A percentile compares a stretch with the other conserved stretches of the same genome.
Evolutionary conservation across 2,888 invertebrate species (phyloP).

Genomic region (Minunthozetes semirufus): DNA sequence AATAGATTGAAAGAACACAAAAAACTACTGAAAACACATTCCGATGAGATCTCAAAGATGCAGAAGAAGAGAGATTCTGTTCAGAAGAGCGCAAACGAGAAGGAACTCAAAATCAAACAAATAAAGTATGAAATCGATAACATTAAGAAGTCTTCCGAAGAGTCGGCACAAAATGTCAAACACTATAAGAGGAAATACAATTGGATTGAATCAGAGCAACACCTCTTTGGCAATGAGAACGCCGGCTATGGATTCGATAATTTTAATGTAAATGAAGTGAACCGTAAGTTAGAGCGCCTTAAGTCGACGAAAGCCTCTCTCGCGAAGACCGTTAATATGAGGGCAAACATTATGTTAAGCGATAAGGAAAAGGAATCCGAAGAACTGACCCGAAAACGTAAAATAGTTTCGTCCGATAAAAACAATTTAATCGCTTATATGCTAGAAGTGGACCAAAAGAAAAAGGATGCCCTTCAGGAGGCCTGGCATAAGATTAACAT

Average conservation of each 20-base stretch:
- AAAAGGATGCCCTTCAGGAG: slow-evolving; percentile 67
- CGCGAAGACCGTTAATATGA: slow-evolving; percentile 65
- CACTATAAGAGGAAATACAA: slow-evolving; percentile 53
- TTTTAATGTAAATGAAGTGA: slow-evolving; percentile 52
- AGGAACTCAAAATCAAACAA: slow-evolving; percentile 49
- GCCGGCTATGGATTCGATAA: slow-evolving; percentile 62
- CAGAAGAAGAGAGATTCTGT: slow-evolving; percentile 49
- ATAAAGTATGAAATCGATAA: slow-evolving; percentile 50
- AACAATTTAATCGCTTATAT: slow-evolving; percentile 69
- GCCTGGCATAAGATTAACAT: slow-evolving; percentile 78
- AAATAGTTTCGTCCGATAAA: slow-evolving; percentile 67
- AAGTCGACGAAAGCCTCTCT: slow-evolving; percentile 60
- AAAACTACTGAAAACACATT: slow-evolving; percentile 60
- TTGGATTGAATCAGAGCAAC: slow-evolving; percentile 71
- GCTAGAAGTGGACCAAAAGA: slow-evolving; percentile 79
- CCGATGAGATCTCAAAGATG: slow-evolving; percentile 56
- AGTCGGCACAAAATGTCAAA: slow-evolving; percentile 58
- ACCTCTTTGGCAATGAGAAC: slow-evolving; percentile 64
- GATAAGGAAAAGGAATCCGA: slow-evolving; percentile 76
- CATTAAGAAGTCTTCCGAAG: slow-evolving; percentile 57
- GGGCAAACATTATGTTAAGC: slow-evolving; percentile 76
- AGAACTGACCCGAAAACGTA: slow-evolving; percentile 63
- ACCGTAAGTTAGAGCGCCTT: slow-evolving; percentile 55
- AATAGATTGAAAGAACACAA: slow-evolving; percentile 57
- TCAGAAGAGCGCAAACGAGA: slow-evolving; percentile 50